Evolutionary conservation across 2,113 vertebrate species (phyloP).

Genomic region (Neomonachus schauinslandi): DNA sequence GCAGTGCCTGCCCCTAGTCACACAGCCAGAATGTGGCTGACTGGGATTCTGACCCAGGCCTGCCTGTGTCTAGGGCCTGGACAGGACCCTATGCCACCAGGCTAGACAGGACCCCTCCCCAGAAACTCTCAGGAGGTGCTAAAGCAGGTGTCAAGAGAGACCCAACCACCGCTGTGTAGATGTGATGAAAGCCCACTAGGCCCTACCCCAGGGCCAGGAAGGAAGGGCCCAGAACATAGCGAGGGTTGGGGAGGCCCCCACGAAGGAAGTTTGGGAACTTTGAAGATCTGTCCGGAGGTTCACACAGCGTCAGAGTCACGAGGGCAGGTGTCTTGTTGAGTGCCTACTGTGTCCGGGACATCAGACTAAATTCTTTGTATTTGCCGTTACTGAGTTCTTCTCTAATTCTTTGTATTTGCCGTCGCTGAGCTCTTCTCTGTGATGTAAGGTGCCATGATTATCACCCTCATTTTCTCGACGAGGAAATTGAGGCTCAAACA

Average conservation of each 20-base stretch:
- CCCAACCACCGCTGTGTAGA: rapidly evolving
- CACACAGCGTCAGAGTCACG: not conserved
- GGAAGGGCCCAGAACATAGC: not conserved
- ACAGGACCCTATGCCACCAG: not conserved
- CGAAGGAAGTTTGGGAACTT: not conserved
- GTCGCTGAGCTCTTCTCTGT: not conserved
- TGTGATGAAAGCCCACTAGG: not conserved
- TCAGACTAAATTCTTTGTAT: not conserved
- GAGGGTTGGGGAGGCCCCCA: not conserved
- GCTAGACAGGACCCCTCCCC: not conserved
- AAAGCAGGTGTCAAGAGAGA: not conserved
- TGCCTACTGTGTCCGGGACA: not conserved
- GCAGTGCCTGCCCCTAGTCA: not conserved
- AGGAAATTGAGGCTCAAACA: constrained; percentile 10
- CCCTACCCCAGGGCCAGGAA: no score
- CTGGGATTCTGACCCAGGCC: not conserved
- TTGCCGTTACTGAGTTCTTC: not conserved
- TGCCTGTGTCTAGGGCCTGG: not conserved
- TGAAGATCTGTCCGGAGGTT: not conserved
- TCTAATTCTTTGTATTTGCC: not conserved
- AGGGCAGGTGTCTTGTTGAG: not conserved
- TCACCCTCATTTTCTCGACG: not conserved
- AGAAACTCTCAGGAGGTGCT: not conserved
- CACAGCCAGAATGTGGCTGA: not conserved
- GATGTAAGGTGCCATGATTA: not conserved